A percentile compares a stretch with the other conserved stretches of the same genome.
Conservation (phyloP, 2,888 invertebrate species). For the Cremastinae sp. region DNA sequence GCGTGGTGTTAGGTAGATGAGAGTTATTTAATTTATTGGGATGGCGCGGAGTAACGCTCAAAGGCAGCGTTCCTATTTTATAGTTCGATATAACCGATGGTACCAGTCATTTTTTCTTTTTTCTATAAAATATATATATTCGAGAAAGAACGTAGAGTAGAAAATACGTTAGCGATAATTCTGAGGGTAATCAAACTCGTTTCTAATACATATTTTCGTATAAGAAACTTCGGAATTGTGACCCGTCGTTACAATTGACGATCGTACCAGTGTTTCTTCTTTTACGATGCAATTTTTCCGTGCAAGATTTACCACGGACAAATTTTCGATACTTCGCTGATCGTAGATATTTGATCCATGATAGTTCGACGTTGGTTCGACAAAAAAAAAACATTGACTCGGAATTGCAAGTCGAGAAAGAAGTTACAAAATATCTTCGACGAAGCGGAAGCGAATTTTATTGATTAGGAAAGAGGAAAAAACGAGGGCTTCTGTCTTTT, state of each 20-base stretch:
- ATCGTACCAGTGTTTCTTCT: neutral
- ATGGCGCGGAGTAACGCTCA: neutral
- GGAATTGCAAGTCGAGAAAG: neutral
- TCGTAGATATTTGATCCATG: no score
- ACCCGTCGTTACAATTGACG: slow-evolving; percentile 10
- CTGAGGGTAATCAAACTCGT: slow-evolving; percentile 31
- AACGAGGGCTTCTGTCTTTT: slow-evolving; percentile 17
- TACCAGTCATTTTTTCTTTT: slow-evolving; percentile 32
- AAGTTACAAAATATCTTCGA: slow-evolving; percentile 37
- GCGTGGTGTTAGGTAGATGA: neutral
- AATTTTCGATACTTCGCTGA: no score
- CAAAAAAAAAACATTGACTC: neutral
- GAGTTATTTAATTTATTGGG: slow-evolving; percentile 11
- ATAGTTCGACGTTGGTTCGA: neutral
- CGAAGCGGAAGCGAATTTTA: slow-evolving; percentile 33
- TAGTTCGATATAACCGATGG: slow-evolving; percentile 48
- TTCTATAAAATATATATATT: slow-evolving; percentile 15
- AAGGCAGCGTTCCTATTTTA: slow-evolving; percentile 5
- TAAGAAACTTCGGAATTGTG: slow-evolving; percentile 4
- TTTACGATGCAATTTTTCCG: no score
- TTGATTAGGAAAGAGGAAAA: slow-evolving; percentile 25
- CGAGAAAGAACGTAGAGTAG: slow-evolving; percentile 1
- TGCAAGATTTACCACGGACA: no score
- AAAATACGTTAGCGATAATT: slow-evolving; percentile 14
- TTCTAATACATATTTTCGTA: slow-evolving; percentile 20